Evolutionary conservation across 2,888 invertebrate genomes (phyloP).

Genomic region (Mythimna ferrago): DNA sequence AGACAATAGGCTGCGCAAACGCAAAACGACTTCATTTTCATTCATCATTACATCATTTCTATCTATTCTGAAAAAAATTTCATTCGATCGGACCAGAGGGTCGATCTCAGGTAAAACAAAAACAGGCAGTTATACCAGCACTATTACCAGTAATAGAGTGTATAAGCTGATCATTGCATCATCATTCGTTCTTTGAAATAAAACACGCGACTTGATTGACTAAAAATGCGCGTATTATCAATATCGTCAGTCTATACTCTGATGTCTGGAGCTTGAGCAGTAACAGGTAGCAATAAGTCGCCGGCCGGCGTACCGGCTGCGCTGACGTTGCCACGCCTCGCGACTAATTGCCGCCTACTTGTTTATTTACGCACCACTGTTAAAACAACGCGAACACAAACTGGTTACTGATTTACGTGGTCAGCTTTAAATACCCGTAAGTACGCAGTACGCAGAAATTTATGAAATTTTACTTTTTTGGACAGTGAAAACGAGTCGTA

Average conservation of each 20-base stretch:
- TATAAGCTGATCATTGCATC: no score
- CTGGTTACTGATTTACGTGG: constrained; percentile 50
- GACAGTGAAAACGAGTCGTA: constrained; percentile 1
- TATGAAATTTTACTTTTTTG: constrained; percentile 24
- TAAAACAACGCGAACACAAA: constrained; percentile 52
- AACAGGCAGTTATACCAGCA: no score
- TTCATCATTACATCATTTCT: no score
- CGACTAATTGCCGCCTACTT: constrained; percentile 85
- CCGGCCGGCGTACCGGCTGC: constrained; percentile 64
- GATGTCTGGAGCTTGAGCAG: constrained; percentile 48
- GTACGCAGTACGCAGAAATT: constrained; percentile 4
- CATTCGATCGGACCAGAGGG: no score
- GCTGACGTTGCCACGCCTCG: constrained; percentile 78
- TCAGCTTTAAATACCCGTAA: constrained; percentile 8
- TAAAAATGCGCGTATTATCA: constrained; percentile 57
- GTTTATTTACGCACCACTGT: constrained; percentile 79
- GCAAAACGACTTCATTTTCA: no score
- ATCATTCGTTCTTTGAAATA: constrained; percentile 12
- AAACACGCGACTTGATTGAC: constrained; percentile 33
- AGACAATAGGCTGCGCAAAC: no score
- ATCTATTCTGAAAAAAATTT: no score
- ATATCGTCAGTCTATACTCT: constrained; percentile 54
- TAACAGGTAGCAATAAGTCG: constrained; percentile 74
- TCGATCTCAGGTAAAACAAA: no score
- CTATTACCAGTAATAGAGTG: no score